These are phyloP conservation scores for Sepioteuthis lessoniana DNA, from an alignment of 2,888 invertebrate species.

Conservation along the genomic window DNA sequence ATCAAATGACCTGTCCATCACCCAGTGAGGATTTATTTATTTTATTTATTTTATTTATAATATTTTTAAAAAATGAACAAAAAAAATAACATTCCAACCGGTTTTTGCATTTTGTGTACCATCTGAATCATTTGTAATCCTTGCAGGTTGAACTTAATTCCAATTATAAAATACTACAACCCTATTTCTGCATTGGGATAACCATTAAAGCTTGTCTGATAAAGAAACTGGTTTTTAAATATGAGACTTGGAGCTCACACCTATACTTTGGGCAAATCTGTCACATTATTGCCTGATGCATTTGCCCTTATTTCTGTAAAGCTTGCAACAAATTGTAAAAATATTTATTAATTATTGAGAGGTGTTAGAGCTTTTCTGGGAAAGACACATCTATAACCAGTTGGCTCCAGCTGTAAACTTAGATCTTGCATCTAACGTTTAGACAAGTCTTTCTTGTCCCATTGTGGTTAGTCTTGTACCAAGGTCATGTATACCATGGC, in stretches of 20 bases:
- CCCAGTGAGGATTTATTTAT: constrained; percentile 33
- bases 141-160: not conserved
- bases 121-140: not conserved
- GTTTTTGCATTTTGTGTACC: not conserved
- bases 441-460: not conserved
- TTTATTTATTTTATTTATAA: constrained; percentile 2
- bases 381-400: not conserved
- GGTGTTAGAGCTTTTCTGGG: no score
- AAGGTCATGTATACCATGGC: not conserved
- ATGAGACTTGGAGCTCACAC: not conserved
- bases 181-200: not conserved
- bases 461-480: not conserved
- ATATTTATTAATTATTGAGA: not conserved
- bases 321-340: not conserved
- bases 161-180: not conserved
- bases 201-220: not conserved
- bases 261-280: not conserved
- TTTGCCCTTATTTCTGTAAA: not conserved
- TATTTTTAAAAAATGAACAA: not conserved
- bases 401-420: not conserved
- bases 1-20: constrained; percentile 1
- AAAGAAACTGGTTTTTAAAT: not conserved
- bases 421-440: not conserved
- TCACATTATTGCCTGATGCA: not conserved
- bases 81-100: constrained; percentile 25